A percentile compares a stretch with the other conserved stretches of the same genome.
Evolutionary conservation across 2,888 invertebrate genomes (phyloP).

Genomic region (Alloscopus bannaensis): DNA sequence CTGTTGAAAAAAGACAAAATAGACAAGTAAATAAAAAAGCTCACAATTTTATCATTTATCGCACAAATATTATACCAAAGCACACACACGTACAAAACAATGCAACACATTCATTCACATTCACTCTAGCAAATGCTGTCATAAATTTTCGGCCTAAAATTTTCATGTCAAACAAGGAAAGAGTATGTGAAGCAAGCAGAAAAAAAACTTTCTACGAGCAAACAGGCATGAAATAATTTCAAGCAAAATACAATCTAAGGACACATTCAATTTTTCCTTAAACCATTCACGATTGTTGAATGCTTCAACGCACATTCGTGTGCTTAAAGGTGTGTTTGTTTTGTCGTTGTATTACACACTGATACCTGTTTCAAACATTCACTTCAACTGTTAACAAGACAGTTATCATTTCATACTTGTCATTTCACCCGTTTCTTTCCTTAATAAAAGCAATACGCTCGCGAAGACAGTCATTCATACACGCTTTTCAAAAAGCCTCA

Average conservation of each 20-base stretch:
- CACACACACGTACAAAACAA: slow-evolving; percentile 24
- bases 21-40: slow-evolving; percentile 51
- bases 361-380: slow-evolving; percentile 6
- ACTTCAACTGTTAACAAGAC: slow-evolving; percentile 28
- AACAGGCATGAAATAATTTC: not conserved
- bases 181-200: not conserved
- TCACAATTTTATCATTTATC: slow-evolving; percentile 11
- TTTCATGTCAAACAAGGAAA: slow-evolving; percentile 20
- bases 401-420: slow-evolving; percentile 13
- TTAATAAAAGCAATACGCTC: not conserved
- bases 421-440: not conserved
- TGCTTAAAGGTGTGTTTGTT: slow-evolving; percentile 1
- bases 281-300: too few relatives aligned
- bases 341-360: not conserved
- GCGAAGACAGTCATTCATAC: not conserved
- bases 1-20: slow-evolving; percentile 80
- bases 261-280: not conserved
- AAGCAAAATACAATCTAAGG: not conserved
- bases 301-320: too few relatives aligned
- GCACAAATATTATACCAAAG: slow-evolving; percentile 6
- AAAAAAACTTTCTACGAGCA: slow-evolving; percentile 25
- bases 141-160: slow-evolving; percentile 20
- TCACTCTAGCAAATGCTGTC: not conserved
- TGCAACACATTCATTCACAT: slow-evolving; percentile 18
- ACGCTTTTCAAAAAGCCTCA: too few relatives aligned